Evolutionary conservation across 2,888 invertebrate species (phyloP).

Genomic region (Drosophila nr. medialis): DNA sequence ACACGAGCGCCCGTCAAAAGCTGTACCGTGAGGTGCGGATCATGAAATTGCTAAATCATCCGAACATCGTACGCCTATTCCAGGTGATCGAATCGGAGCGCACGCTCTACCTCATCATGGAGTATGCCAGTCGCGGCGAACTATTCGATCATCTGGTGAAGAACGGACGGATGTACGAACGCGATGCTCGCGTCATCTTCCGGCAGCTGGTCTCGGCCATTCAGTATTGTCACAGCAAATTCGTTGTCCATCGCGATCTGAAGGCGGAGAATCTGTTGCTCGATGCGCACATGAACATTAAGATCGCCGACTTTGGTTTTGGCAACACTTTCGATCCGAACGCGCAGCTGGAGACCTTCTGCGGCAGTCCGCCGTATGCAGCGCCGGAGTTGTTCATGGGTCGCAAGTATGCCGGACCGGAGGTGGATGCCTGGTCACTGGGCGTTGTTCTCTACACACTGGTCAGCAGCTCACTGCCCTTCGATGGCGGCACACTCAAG

Average conservation of each 20-base stretch:
- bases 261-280: conserved; percentile 99
- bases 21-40: conserved; percentile 94
- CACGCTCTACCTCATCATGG: conserved; percentile 99
- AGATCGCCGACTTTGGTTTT: conserved; percentile 99
- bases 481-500: conserved; percentile 99
- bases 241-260: conserved; percentile 86
- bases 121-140: conserved; percentile 99
- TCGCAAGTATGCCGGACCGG: conserved; percentile 99
- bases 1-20: conserved; percentile 99
- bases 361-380: conserved; percentile 99
- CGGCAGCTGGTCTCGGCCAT: conserved; percentile 99
- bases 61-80: conserved; percentile 99
- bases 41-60: conserved; percentile 99
- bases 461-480: conserved; percentile 99
- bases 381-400: conserved; percentile 99
- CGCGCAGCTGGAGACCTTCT: conserved; percentile 99
- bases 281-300: conserved; percentile 99
- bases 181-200: conserved; percentile 98
- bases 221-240: conserved; percentile 99
- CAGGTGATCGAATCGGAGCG: conserved; percentile 99
- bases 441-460: conserved; percentile 99
- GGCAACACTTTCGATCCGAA: conserved; percentile 99
- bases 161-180: conserved; percentile 98
- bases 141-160: conserved; percentile 99
- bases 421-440: conserved; percentile 98